Evolutionary conservation across 1,140 invertebrate genomes (phyloP).

Genomic region (Cydia splendana): DNA sequence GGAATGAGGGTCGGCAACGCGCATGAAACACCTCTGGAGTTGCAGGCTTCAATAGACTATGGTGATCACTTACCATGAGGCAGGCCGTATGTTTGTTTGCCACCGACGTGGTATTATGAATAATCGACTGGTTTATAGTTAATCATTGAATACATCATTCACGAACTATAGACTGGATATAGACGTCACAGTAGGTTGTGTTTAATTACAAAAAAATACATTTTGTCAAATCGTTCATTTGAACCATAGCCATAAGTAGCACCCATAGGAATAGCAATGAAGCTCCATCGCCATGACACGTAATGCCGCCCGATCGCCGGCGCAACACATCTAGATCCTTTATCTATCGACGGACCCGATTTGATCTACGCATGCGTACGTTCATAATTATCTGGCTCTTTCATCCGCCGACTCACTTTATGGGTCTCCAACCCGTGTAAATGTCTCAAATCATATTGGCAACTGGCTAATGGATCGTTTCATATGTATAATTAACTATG

Average conservation of each 20-base stretch:
- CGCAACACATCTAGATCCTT: constrained; percentile 70
- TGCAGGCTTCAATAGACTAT: too few relatives aligned
- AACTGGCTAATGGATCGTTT: constrained; percentile 69
- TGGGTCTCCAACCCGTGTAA: constrained; percentile 66
- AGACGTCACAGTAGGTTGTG: too few relatives aligned
- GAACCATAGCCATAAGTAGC: not conserved
- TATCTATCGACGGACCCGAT: constrained; percentile 73
- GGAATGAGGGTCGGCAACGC: too few relatives aligned
- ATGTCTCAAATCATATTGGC: constrained; percentile 71
- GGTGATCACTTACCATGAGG: too few relatives aligned
- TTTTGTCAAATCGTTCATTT: too few relatives aligned
- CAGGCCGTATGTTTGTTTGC: too few relatives aligned
- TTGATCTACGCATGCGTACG: constrained; percentile 76
- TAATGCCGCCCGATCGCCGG: constrained; percentile 54
- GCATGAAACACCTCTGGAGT: too few relatives aligned
- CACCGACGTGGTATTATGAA: too few relatives aligned
- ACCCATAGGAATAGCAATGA: constrained; percentile 39
- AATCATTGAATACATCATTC: too few relatives aligned
- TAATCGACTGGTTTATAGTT: too few relatives aligned
- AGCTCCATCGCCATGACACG: constrained; percentile 51
- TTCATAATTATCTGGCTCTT: constrained; percentile 77
- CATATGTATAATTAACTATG: constrained; percentile 45
- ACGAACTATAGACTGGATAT: too few relatives aligned
- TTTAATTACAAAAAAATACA: too few relatives aligned
- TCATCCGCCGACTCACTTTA: constrained; percentile 74